These are phyloP conservation scores for Temnothorax unifasciatus DNA, from an alignment of 2,888 invertebrate genomes.

Conservation along the genomic window DNA sequence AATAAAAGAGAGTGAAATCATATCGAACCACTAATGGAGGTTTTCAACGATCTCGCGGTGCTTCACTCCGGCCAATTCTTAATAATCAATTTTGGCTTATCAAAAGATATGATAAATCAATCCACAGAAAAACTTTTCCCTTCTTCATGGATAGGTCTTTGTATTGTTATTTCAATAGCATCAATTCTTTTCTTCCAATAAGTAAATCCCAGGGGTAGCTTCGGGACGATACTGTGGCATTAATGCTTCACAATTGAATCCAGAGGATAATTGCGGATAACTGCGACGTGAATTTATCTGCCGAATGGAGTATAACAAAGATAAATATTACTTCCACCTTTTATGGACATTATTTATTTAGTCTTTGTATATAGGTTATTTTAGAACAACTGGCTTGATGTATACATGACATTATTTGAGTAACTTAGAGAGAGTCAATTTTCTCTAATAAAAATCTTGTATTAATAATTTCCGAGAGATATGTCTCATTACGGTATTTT, in stretches of 20 bases:
- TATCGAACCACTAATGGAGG: slow-evolving; percentile 64
- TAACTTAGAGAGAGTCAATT: not conserved
- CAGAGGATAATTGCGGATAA: slow-evolving; percentile 12
- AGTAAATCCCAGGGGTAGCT: not conserved
- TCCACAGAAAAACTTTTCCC: not conserved
- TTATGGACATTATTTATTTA: not conserved
- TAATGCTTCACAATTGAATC: slow-evolving; percentile 6
- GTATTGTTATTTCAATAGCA: slow-evolving; percentile 26
- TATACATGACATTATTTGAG: not conserved
- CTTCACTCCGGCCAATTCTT: slow-evolving; percentile 52
- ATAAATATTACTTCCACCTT: not conserved
- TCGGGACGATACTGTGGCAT: not conserved
- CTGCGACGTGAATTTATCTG: not conserved
- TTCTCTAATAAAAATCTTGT: not conserved
- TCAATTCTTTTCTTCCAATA: not conserved
- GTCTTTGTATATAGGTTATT: not conserved
- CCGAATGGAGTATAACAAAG: not conserved
- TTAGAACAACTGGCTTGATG: no score
- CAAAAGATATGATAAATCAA: slow-evolving; percentile 36
- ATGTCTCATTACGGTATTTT: not conserved
- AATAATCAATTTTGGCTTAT: slow-evolving; percentile 59
- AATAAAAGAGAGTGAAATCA: slow-evolving; percentile 64
- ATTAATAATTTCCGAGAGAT: not conserved
- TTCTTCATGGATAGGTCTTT: not conserved
- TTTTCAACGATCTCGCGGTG: slow-evolving; percentile 53